A percentile compares a stretch with the other conserved stretches of the same genome.
phyloP scores from a whole-genome alignment of 2,888 invertebrate genomes.

The Dryobota labecula region DNA sequence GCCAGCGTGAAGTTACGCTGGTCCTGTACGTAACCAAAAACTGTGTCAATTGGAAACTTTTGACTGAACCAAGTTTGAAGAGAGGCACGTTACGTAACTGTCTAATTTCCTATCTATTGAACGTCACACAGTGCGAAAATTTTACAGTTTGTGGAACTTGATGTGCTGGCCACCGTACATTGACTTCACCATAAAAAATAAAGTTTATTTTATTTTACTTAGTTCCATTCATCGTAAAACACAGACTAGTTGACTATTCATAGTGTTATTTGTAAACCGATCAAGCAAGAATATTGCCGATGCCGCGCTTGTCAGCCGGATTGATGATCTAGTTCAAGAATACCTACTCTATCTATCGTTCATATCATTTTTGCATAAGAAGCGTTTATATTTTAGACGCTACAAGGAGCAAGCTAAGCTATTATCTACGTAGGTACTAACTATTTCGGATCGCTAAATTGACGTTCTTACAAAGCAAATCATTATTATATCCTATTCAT shows the following conservation, averaged over 20 bases:
- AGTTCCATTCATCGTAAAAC: background rate
- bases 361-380: slow-evolving; percentile 1
- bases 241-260: slow-evolving; percentile 39
- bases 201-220: background rate
- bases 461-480: background rate
- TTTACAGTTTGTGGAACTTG: no score
- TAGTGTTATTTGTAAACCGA: slow-evolving; percentile 27
- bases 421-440: background rate
- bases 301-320: slow-evolving; percentile 21
- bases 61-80: background rate
- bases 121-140: no score
- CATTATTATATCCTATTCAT: background rate
- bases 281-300: slow-evolving; percentile 22
- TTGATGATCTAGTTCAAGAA: slow-evolving; percentile 33
- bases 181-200: background rate
- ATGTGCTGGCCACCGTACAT: no score
- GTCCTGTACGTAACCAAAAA: slow-evolving; percentile 11
- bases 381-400: background rate
- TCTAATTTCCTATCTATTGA: background rate
- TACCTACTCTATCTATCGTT: background rate
- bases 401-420: background rate
- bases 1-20: slow-evolving; percentile 51
- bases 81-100: background rate
- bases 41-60: background rate
- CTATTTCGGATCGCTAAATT: background rate